phyloP scores from a whole-genome alignment of 2,888 invertebrate genomes.

The Drosophila parthenogenetica region DNA sequence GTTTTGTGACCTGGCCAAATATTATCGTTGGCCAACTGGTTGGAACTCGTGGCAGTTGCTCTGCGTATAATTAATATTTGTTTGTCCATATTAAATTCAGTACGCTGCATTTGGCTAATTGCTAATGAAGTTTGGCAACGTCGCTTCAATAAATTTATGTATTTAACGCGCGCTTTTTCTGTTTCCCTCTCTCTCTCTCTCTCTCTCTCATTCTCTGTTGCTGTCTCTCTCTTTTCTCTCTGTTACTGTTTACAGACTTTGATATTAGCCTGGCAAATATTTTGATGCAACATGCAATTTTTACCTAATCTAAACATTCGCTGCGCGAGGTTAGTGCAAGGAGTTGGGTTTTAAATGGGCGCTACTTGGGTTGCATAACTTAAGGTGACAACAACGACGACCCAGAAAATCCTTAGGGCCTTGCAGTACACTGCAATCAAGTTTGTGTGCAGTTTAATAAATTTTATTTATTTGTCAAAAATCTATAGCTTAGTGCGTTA shows the following conservation, averaged over 20 bases:
- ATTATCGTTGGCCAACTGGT: constrained; percentile 29
- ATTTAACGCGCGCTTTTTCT: not conserved
- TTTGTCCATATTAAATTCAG: constrained; percentile 50
- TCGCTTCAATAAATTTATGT: constrained; percentile 24
- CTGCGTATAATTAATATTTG: constrained; percentile 70
- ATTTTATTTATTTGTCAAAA: no score
- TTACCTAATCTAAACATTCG: constrained; percentile 72
- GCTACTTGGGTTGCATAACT: constrained; percentile 71
- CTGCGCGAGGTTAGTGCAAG: constrained; percentile 18
- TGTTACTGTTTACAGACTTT: not conserved
- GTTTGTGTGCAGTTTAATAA: constrained; percentile 1
- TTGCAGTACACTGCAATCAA: constrained; percentile 51
- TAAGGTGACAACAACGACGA: constrained; percentile 54
- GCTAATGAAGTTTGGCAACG: constrained; percentile 49
- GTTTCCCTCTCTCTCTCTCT: not conserved
- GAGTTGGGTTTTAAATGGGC: constrained; percentile 26
- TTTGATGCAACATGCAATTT: constrained; percentile 80
- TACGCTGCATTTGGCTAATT: constrained; percentile 60
- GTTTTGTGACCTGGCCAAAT: constrained; percentile 40
- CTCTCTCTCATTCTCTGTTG: not conserved
- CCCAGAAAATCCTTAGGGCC: constrained; percentile 52
- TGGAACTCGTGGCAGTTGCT: constrained; percentile 18
- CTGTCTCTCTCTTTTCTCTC: not conserved
- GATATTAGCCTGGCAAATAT: constrained; percentile 68
- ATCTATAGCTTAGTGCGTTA: no score